These are phyloP conservation scores for Atherinomorus stipes DNA, from an alignment of 2,113 vertebrate species.

Conservation along the genomic window DNA sequence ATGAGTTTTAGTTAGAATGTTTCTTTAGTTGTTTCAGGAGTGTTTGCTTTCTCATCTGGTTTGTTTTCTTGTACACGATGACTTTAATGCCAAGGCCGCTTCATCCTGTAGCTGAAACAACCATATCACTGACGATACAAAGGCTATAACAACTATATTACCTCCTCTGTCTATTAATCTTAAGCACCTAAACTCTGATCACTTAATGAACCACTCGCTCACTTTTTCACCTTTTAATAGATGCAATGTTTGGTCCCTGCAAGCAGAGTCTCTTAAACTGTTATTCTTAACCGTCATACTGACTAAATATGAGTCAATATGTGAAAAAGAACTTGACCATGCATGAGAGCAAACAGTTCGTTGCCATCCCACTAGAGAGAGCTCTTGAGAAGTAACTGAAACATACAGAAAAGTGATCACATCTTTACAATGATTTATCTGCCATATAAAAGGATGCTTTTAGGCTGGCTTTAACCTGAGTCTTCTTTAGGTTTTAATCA, in stretches of 20 bases:
- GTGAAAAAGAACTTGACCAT: background rate
- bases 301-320: background rate
- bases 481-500: constrained; percentile 13
- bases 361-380: constrained; percentile 43
- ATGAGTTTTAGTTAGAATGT: constrained; percentile 66
- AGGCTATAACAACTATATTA: background rate
- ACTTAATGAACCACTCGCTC: constrained; percentile 2
- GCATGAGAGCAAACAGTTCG: constrained; percentile 16
- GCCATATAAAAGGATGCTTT: background rate
- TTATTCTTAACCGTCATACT: background rate
- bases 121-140: background rate
- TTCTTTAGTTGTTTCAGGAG: constrained; percentile 59
- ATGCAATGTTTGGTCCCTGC: too few relatives aligned
- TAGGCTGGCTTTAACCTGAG: constrained; percentile 1
- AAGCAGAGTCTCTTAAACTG: background rate
- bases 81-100: constrained; percentile 42
- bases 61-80: constrained; percentile 34
- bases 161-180: background rate
- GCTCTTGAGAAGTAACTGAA: constrained; percentile 15
- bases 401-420: background rate
- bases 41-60: constrained; percentile 46
- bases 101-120: constrained; percentile 28
- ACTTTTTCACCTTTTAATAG: too few relatives aligned
- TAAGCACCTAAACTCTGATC: background rate
- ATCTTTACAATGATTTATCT: background rate